phyloP scores from a whole-genome alignment of 2,113 vertebrate genomes.

The Actenoides hombroni region DNA sequence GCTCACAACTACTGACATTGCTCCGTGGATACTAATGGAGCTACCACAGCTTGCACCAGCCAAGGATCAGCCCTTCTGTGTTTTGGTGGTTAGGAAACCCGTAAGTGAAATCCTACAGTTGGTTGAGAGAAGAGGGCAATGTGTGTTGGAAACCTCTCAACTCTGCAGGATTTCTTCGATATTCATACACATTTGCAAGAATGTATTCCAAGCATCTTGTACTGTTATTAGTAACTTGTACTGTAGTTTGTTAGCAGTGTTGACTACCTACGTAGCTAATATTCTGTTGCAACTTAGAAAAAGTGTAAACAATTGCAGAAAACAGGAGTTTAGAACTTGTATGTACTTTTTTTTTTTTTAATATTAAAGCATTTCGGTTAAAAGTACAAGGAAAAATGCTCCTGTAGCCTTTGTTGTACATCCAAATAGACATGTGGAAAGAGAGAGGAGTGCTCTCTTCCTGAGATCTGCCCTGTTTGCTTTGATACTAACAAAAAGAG shows the following conservation, averaged over 20 bases:
- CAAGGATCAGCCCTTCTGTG: background rate
- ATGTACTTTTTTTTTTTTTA: conserved; percentile 34
- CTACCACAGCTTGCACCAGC: background rate
- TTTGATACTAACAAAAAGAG: background rate
- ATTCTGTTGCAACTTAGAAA: conserved; percentile 74
- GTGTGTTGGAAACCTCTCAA: background rate
- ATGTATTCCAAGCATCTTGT: conserved; percentile 58
- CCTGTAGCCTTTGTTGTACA: background rate
- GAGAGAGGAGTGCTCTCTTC: background rate
- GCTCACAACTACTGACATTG: background rate
- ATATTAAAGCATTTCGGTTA: conserved; percentile 51
- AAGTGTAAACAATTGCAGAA: conserved; percentile 69
- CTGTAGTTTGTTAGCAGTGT: conserved; percentile 77
- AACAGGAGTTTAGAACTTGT: conserved; percentile 65
- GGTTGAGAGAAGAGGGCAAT: background rate
- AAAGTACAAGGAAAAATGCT: conserved; percentile 22
- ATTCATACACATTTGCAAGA: conserved; percentile 53
- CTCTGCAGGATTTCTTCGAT: conserved; percentile 25
- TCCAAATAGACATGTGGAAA: background rate
- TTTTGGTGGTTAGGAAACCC: conserved; percentile 30
- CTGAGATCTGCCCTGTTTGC: background rate
- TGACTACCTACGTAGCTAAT: conserved; percentile 68
- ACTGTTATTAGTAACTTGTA: conserved; percentile 74
- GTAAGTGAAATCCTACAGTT: background rate
- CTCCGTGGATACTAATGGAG: background rate